Percentiles rank a stretch among this genome's conserved stretches.
These are phyloP conservation scores for Iguana delicatissima DNA, from an alignment of 2,797 vertebrate genomes.

Conservation along the genomic window DNA sequence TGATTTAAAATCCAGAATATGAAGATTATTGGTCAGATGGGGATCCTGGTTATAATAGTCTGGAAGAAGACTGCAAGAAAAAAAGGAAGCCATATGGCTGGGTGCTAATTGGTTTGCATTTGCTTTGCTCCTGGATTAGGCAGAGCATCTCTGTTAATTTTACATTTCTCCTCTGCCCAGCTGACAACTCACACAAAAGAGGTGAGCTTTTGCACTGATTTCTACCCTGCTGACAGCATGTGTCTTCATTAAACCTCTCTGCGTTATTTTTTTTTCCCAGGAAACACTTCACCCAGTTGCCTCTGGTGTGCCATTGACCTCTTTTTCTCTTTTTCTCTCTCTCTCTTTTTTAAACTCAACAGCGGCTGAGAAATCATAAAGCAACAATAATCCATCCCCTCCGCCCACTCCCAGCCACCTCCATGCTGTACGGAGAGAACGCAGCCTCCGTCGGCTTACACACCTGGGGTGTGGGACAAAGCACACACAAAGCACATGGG, in stretches of 20 bases:
- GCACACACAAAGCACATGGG: background rate
- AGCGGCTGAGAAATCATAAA: constrained; percentile 14
- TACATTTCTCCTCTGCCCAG: background rate
- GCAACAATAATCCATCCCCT: background rate
- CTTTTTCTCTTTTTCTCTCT: background rate
- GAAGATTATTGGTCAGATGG: background rate
- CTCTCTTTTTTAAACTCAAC: constrained; percentile 2
- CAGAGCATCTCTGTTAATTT: background rate
- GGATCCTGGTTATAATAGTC: background rate
- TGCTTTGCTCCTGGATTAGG: constrained; percentile 37
- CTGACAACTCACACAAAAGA: background rate
- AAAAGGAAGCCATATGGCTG: constrained; percentile 18
- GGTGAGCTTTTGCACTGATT: background rate
- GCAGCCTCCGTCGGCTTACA: background rate
- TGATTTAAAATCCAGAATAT: background rate
- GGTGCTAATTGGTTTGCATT: constrained; percentile 15
- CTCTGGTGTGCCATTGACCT: background rate
- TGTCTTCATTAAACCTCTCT: background rate
- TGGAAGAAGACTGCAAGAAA: constrained; percentile 12
- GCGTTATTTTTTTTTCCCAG: background rate
- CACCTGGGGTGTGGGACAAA: background rate
- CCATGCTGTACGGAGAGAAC: background rate
- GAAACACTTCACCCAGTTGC: background rate
- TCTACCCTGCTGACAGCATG: background rate
- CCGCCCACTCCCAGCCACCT: background rate